phyloP scores from a whole-genome alignment of 2,888 invertebrate species.

The Stictocephala bisonia region DNA sequence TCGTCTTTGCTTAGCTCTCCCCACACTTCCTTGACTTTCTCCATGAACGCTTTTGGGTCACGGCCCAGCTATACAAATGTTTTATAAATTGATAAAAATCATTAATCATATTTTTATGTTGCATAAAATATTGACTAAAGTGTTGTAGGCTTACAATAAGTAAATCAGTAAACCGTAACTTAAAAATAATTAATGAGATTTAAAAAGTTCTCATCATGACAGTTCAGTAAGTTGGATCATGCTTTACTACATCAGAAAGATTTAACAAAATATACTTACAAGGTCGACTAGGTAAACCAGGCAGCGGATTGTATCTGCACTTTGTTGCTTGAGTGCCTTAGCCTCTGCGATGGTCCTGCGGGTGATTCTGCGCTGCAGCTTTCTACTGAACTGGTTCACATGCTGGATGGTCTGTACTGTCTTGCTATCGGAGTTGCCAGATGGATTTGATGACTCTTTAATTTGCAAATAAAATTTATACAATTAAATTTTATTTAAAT shows the following conservation, averaged over 20 bases:
- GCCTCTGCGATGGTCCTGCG: conserved; percentile 83
- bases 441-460: conserved; percentile 1
- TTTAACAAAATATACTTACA: conserved; percentile 70
- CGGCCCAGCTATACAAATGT: conserved; percentile 80
- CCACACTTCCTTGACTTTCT: conserved; percentile 81
- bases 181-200: conserved; percentile 2
- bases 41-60: conserved; percentile 78
- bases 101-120: too few relatives aligned
- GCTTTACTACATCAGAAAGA: too few relatives aligned
- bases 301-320: conserved; percentile 79
- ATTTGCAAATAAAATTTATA: neutral
- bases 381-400: conserved; percentile 80
- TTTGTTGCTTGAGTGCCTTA: conserved; percentile 82
- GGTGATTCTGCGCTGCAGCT: conserved; percentile 80
- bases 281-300: conserved; percentile 81
- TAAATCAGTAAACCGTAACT: neutral
- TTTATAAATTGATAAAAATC: neutral
- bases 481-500: too few relatives aligned
- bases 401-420: conserved; percentile 83
- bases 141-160: neutral
- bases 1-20: conserved; percentile 77
- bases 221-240: too few relatives aligned
- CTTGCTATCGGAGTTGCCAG: conserved; percentile 65
- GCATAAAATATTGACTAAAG: neutral
- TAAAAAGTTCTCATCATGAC: too few relatives aligned